Percentiles rank a stretch among this genome's conserved stretches.
Conservation (phyloP, 2,113 vertebrate genomes). For the Helogale parvula region DNA sequence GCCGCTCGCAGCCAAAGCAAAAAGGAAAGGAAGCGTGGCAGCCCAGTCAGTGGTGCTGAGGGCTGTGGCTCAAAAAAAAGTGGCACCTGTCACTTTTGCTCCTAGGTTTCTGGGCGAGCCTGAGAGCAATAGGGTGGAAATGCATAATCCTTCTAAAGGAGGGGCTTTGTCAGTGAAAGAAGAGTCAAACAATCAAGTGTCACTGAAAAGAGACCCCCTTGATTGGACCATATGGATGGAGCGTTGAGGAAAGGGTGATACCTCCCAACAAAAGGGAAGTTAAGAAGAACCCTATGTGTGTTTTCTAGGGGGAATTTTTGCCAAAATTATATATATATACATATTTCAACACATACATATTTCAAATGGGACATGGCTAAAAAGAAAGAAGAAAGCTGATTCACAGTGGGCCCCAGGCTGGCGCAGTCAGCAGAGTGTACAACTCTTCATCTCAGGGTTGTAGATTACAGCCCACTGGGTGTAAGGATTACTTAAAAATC, state of each 20-base stretch:
- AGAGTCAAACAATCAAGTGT: background rate
- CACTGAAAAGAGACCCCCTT: background rate
- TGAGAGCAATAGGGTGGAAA: background rate
- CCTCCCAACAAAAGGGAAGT: background rate
- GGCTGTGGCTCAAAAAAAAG: background rate
- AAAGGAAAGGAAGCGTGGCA: background rate
- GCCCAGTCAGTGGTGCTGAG: no score
- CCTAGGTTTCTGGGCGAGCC: background rate
- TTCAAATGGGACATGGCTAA: background rate
- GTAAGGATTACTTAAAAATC: background rate
- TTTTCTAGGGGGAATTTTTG: background rate
- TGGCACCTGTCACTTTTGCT: background rate
- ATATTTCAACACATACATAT: background rate
- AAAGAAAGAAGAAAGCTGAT: background rate
- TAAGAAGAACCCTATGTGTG: background rate
- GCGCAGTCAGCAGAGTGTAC: background rate
- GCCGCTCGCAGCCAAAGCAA: background rate
- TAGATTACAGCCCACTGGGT: background rate
- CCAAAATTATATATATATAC: background rate
- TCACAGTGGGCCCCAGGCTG: background rate
- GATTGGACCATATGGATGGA: background rate
- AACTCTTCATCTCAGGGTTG: background rate
- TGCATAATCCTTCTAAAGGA: background rate
- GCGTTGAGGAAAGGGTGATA: background rate
- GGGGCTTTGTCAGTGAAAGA: fast-evolving